These are phyloP conservation scores for Entelurus aequoreus DNA, from an alignment of 2,113 vertebrate genomes.

Conservation along the genomic window DNA sequence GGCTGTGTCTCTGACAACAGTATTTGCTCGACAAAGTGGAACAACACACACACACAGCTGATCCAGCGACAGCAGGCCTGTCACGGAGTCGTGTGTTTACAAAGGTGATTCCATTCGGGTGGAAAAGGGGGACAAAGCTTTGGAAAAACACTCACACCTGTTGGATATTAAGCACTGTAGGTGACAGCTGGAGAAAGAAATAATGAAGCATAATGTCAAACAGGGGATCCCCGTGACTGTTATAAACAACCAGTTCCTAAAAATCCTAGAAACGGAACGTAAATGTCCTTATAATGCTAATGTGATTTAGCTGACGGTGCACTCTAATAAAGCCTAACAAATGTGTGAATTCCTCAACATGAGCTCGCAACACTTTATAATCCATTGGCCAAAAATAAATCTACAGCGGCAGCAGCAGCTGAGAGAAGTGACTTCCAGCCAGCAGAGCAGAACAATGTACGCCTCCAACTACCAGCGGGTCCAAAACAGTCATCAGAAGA, in stretches of 20 bases:
- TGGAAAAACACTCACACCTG: slow-evolving; percentile 34
- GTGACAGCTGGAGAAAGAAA: neutral
- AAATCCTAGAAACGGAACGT: neutral
- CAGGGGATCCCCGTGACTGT: neutral
- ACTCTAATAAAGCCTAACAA: neutral
- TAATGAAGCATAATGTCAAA: neutral
- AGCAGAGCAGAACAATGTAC: slow-evolving; percentile 2
- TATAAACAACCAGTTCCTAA: neutral
- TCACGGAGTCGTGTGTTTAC: slow-evolving; percentile 29
- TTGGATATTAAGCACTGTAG: slow-evolving; percentile 21
- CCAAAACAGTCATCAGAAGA: neutral
- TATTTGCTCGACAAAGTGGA: slow-evolving; percentile 20
- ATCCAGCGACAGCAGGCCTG: slow-evolving; percentile 12
- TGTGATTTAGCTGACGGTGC: neutral
- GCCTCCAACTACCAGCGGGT: slow-evolving; percentile 6
- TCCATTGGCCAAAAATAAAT: slow-evolving; percentile 13
- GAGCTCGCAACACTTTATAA: slow-evolving; percentile 9
- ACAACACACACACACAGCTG: slow-evolving; percentile 23
- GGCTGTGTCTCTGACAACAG: slow-evolving; percentile 7
- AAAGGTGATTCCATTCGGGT: slow-evolving; percentile 18
- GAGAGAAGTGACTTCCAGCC: slow-evolving; percentile 21
- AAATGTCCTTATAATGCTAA: neutral
- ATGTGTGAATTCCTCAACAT: slow-evolving; percentile 34
- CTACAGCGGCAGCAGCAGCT: slow-evolving; percentile 4
- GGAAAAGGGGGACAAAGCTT: slow-evolving; percentile 17